Evolutionary conservation across 2,888 invertebrate genomes (phyloP), one percentile per base, ranked within the genome.

Genomic region (Hofmannophila pseudospretella): DNA sequence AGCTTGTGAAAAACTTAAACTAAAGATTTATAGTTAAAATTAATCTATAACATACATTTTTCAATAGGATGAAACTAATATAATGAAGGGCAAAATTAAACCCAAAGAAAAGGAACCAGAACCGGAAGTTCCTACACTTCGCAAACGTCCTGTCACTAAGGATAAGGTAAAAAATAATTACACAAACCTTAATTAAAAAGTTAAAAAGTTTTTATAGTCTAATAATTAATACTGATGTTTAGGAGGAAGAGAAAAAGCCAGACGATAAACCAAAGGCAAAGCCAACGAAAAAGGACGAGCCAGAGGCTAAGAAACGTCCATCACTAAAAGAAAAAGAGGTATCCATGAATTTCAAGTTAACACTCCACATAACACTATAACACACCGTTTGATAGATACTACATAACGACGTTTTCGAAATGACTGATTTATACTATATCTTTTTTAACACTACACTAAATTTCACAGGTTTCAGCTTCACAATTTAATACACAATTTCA

Each of bases 321-420:
- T 82, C 84, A 45, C 57, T 79, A 28, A 86, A 84, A 79, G 73
- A 84, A 47, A 78, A 80, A 67, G 79, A 86, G 86, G 86, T 86
- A 43, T 12, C 45, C 14, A 38, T 11, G 26, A 34, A 36, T 34
- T 33, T 19, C 13, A 39, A 34, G 77, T 23, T 23, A 42, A 56
- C 44, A 35, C 36, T 36, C 44, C 26, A 47, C 45, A 39, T 48
- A 44, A 63, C 49, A 52, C 39, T 34, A 8, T 42, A 58, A 60
- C 52, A 52, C 53, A 7, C 23, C 8, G 23, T 23, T 23, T 23
- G 49, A 38, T 47, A 49, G 51, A 42, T 42, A 39, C 39, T 47
- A 61, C 55, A 58, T 42, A 36, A 33, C 27, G 11, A 27, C 30
- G 36, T 52, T 52, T 54, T 38, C 34, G 42, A 29, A 32, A 36